Base-by-base conservation (phyloP, 2,888 invertebrate species). In the Brenthis ino region DNA sequence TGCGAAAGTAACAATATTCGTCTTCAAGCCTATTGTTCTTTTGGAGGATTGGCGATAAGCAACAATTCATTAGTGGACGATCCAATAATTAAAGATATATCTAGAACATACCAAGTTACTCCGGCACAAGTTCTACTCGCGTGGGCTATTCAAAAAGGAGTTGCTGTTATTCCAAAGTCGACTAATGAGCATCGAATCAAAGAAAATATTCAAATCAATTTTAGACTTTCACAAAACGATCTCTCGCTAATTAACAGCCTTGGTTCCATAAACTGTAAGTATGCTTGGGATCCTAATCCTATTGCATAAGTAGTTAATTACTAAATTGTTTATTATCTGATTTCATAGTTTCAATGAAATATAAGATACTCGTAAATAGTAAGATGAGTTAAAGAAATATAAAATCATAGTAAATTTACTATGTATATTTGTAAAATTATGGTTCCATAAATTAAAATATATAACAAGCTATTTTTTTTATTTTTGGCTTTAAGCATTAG, bases 11-110 rank as follows among this genome's bases (percentile, higher is more conserved):
- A 96, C 74, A 93, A 93, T 1, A 96, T 97, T 69, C 90, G 95
- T 60, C 83, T 97, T 43, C 97, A 97, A 89, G 97, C 97, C 0
- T 97, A 97, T 84, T 96, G 96, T 37, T 96, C 97, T 0, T 88
- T 97, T 37, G 97, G 97, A 14, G 95, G 95, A 3, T 75, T 78
- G 4, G 83, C 86, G 0, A 87, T 93, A 11, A 84, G 88, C 54
- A 92, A 93, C 72, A 84, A 79, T 14, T 57, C 68, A 0, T 56
- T 97, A 53, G 79, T 96, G n/a, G 82, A 88, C 8, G 94, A 96
- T 79, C 86, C 94, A 1, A 82, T 84, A 3, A 94, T 97, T 3
- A 82, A 82, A 51, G 80, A 88, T 64, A 93, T 97, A 69, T 95
- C 96, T 0, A 78, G 84, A n/a, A 92, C 93, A 73, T 81, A 95